Evolutionary conservation across 2,888 invertebrate genomes (phyloP).

Genomic region (Acronicta alni): DNA sequence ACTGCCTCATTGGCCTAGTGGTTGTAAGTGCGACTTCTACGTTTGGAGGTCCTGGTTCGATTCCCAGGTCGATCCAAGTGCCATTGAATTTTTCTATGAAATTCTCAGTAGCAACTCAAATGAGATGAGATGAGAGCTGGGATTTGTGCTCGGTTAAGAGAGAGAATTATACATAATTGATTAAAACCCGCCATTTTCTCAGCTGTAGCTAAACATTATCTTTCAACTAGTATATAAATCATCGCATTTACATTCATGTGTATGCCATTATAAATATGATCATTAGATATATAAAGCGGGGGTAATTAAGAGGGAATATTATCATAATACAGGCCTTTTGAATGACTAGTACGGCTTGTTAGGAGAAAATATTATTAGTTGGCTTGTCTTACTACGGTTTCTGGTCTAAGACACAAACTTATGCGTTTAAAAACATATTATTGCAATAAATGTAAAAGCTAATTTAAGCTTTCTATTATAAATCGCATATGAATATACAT

Average conservation of each 20-base stretch:
- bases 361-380: constrained; percentile 32
- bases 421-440: too few species aligned
- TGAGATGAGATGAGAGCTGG: too few species aligned
- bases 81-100: too few species aligned
- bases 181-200: constrained; percentile 11
- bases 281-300: constrained; percentile 21
- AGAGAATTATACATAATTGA: too few species aligned
- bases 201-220: constrained; percentile 9
- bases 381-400: constrained; percentile 4
- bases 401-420: constrained; percentile 4
- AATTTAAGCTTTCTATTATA: too few species aligned
- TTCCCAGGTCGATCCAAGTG: too few species aligned
- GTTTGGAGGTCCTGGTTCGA: too few species aligned
- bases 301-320: constrained; percentile 42
- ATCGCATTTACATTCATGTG: constrained; percentile 9
- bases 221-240: constrained; percentile 22
- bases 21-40: too few species aligned
- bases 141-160: too few species aligned
- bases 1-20: too few species aligned
- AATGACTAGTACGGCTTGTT: constrained; percentile 20
- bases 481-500: too few species aligned
- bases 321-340: constrained; percentile 31
- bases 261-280: constrained; percentile 29
- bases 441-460: too few species aligned
- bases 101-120: background rate